Base-by-base conservation (phyloP, 2,888 invertebrate genomes). In the Steinernema carpocapsae region DNA sequence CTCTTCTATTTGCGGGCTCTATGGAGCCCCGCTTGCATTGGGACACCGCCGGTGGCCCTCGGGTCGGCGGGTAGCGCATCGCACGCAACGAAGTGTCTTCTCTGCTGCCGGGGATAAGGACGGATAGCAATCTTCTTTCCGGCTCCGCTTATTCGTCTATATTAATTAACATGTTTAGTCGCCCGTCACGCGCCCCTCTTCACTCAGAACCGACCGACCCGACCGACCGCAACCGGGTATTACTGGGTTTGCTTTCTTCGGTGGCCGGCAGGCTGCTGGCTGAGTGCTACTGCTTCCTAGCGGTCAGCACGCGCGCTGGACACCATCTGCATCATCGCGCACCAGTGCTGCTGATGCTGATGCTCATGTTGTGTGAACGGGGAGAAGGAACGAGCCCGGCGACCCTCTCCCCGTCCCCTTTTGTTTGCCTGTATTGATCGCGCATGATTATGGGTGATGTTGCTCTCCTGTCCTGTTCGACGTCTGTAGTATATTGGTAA, bases 301-400 rank as follows among this genome's bases (percentile, higher is more conserved):
- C 56, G 56, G 56, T 56, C 56, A 56, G 22, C 56, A 56, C 56
- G 56, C n/a, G n/a, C 56, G 56, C 56, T 56, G 56, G 56, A 56
- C 56, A 56, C 56, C 56, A 56, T 56, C 56, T 56, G 56, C 56
- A 56, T 56, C 56, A 56, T 26, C 56, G 56, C 56, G 56, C 56
- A 56, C 56, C 56, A 56, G 22, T 56, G 56, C 48, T 48, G n/a
- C n/a, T n/a, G n/a, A n/a, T n/a, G n/a, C 43, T 43, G 43, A 43
- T 43, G 43, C 43, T 43, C 24, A 22, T 56, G 56, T 56, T 56
- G 56, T 56, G 56, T 56, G 56, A 56, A 56, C 56, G 56, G 56
- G 17, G 56, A 56, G 56, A 56, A 26, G 26, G 56, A 56, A 56
- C 26, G 56, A 56, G 14, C 43, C n/a, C 10, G 14, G 26, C 56